These are phyloP conservation scores for Aldabrachelys gigantea DNA, from an alignment of 2,113 vertebrate genomes.

Conservation along the genomic window DNA sequence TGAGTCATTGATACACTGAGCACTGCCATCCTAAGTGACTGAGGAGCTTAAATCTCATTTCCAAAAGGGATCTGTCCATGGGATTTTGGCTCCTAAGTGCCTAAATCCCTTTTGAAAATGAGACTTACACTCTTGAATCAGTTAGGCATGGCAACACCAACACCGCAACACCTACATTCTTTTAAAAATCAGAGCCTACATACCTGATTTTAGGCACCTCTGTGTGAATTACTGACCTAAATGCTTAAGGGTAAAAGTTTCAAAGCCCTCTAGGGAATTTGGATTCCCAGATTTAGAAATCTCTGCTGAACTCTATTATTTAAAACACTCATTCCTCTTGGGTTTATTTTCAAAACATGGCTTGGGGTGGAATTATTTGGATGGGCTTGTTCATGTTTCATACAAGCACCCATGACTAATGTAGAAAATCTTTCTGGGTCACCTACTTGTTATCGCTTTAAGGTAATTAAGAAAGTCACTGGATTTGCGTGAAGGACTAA, in stretches of 20 bases:
- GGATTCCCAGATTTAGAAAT: background rate
- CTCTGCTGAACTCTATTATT: background rate
- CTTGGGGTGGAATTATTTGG: background rate
- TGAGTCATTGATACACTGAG: background rate
- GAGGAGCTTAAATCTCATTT: background rate
- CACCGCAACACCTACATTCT: background rate
- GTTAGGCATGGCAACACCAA: no score
- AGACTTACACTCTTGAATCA: no score
- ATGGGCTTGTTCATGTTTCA: background rate
- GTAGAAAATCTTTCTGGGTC: background rate
- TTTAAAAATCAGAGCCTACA: background rate
- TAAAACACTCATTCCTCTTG: background rate
- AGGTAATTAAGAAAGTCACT: background rate
- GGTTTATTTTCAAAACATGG: background rate
- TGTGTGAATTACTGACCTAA: background rate
- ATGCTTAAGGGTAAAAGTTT: fast-evolving
- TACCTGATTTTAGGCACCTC: background rate
- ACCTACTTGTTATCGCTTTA: background rate
- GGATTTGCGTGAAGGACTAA: conserved; percentile 23
- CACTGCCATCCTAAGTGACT: background rate
- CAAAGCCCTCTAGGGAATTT: background rate
- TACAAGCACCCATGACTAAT: background rate
- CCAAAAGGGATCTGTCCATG: background rate
- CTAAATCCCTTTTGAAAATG: background rate
- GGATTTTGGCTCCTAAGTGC: background rate